These are phyloP conservation scores for Gallinago media DNA, from an alignment of 2,113 vertebrate species.

Conservation along the genomic window DNA sequence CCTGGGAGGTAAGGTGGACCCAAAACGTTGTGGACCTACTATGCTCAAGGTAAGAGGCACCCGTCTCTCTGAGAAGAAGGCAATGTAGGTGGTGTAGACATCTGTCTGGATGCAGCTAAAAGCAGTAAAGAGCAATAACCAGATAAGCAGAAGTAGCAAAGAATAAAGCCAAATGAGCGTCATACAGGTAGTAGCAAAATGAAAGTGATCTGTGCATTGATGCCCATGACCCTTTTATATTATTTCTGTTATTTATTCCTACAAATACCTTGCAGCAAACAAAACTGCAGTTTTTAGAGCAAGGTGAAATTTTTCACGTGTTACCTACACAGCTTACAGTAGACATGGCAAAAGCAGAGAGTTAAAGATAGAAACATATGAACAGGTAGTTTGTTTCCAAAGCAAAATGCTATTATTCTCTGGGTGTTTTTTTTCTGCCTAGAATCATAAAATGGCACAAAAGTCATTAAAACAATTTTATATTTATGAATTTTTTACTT, in stretches of 20 bases:
- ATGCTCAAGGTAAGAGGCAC: not conserved
- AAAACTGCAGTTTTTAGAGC: not conserved
- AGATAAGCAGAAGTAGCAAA: not conserved
- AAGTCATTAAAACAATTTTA: not conserved
- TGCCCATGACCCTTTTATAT: not conserved
- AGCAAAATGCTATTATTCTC: not conserved
- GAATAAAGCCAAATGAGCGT: not conserved
- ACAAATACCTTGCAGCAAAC: not conserved
- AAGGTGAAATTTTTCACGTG: not conserved
- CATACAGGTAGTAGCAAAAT: not conserved
- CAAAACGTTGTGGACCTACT: not conserved
- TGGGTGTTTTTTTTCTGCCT: not conserved
- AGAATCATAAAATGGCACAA: not conserved
- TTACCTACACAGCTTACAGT: not conserved
- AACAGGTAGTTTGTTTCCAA: not conserved
- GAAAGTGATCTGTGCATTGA: not conserved
- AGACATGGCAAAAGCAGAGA: not conserved
- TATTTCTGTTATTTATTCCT: not conserved
- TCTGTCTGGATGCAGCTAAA: not conserved
- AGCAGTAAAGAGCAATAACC: not conserved
- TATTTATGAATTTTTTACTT: not conserved
- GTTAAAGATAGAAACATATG: not conserved
- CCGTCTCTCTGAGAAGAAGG: not conserved
- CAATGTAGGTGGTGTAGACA: not conserved
- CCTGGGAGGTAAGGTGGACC: accelerated